A percentile compares a stretch with the other conserved stretches of the same genome.
These are phyloP conservation scores for Rhinopomastus cyanomelas DNA, from an alignment of 2,113 vertebrate genomes.

Conservation along the genomic window DNA sequence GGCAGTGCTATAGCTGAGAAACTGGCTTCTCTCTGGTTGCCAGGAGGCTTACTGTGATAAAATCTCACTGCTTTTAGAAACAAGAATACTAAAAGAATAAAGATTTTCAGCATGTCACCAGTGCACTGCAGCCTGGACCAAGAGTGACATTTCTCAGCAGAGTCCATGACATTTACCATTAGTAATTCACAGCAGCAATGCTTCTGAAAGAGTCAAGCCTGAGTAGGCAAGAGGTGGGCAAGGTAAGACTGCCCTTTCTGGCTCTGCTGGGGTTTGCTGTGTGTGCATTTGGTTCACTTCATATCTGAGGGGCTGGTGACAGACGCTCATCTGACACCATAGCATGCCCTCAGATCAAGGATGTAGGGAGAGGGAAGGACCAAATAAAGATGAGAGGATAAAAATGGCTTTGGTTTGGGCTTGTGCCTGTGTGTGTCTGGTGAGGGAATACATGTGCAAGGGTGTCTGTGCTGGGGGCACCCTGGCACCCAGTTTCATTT, in stretches of 20 bases:
- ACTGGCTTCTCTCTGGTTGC: neutral
- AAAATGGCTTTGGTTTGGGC: neutral
- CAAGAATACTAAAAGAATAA: neutral
- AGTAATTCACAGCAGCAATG: slow-evolving; percentile 7
- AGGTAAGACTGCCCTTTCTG: neutral
- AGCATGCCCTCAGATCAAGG: neutral
- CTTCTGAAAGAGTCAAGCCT: neutral
- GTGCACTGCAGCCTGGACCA: neutral
- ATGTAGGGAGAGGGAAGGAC: neutral
- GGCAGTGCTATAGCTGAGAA: neutral
- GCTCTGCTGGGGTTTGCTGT: neutral
- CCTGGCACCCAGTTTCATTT: slow-evolving; percentile 8
- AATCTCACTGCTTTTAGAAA: neutral
- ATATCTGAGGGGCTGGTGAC: neutral
- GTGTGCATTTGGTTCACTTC: neutral
- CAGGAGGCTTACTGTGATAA: neutral
- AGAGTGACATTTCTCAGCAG: neutral
- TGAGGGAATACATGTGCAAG: neutral
- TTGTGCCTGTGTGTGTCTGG: neutral
- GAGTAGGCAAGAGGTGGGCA: neutral
- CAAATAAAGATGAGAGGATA: neutral
- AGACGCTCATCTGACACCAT: neutral
- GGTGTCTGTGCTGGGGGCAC: slow-evolving; percentile 6
- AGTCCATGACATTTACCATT: neutral
- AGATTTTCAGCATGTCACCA: neutral